Base-by-base conservation (phyloP, 1,140 invertebrate species). In the Drosophila sechellia region DNA sequence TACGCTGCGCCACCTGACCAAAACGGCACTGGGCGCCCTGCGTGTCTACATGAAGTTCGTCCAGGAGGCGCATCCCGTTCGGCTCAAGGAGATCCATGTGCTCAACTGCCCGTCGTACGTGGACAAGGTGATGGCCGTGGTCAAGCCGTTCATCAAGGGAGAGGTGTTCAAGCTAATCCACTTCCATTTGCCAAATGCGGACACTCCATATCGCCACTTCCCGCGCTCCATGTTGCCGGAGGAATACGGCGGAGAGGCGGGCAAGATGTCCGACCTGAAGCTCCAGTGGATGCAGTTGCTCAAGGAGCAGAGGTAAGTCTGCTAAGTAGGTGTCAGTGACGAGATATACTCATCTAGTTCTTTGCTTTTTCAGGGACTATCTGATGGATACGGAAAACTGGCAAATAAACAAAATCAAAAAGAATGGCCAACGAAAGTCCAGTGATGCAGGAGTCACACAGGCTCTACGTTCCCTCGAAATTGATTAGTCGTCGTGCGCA, bases 51-150 rank as follows among this genome's bases (percentile, higher is more conserved):
- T 96, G 93, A 93, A 95, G 60, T 96, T 95, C 60, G 94, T 94
- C 46, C 93, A 97, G 95, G 96, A 96, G 92, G 95, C 95, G 1
- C 95, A 96, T 86, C 96, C 96, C 1, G 94, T 95, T 40, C 93
- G 95, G 52, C 93, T 96, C 59, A 96, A 95, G 89, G 94, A 95
- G 66, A 95, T 96, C 20, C 96, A 97, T 92, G 94, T 96, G 31
- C 93, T 96, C 45, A 95, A 96, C 77, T 93, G 94, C 2, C 94
- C 94, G 2, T 92, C 94, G 2, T 95, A 94, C 90, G 93, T 95
- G 74, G 94, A 95, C 81, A 94, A 94, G 77, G 93, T 95, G 50
- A 92, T 95, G 77, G 93, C 93, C 25, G 90, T 96, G 40, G 93
- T 95, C 43, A 95, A 95, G 85, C 95, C 95, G 0, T 94, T 95